Conservation (phyloP, 2,797 vertebrate genomes). For the Echiichthys vipera region DNA sequence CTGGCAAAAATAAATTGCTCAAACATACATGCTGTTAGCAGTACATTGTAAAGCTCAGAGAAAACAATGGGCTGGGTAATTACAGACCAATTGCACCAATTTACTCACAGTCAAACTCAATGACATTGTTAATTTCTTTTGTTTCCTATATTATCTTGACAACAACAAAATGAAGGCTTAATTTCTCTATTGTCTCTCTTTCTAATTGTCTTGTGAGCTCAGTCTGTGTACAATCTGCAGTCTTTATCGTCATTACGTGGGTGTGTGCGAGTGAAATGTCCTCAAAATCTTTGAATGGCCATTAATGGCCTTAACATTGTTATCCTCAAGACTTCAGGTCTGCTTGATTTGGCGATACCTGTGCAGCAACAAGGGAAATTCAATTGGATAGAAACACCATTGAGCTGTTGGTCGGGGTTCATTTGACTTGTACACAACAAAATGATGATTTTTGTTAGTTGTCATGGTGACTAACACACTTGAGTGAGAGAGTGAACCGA, state of each 20-base stretch:
- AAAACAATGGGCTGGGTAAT: constrained; percentile 33
- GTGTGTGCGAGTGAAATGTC: neutral
- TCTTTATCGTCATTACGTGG: neutral
- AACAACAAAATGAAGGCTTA: neutral
- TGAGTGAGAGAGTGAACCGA: too few species aligned
- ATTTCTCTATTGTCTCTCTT: too few species aligned
- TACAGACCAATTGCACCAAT: constrained; percentile 5
- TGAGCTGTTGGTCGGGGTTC: too few species aligned
- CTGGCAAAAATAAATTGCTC: neutral
- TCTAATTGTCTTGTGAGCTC: neutral
- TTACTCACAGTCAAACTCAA: neutral
- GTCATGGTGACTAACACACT: too few species aligned
- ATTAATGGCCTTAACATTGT: neutral
- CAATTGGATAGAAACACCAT: too few species aligned
- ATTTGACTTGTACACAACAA: too few species aligned
- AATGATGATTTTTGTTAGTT: too few species aligned
- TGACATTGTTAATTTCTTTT: constrained; percentile 7
- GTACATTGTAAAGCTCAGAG: neutral
- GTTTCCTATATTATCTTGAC: neutral
- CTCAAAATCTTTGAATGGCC: neutral
- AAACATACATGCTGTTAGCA: neutral
- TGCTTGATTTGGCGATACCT: neutral
- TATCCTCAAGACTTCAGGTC: neutral
- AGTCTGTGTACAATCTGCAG: too few species aligned
- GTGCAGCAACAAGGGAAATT: too few species aligned